Evolutionary conservation across 2,797 vertebrate species (phyloP), one percentile per base, ranked within the genome.

Genomic region (Geotrypetes seraphini): DNA sequence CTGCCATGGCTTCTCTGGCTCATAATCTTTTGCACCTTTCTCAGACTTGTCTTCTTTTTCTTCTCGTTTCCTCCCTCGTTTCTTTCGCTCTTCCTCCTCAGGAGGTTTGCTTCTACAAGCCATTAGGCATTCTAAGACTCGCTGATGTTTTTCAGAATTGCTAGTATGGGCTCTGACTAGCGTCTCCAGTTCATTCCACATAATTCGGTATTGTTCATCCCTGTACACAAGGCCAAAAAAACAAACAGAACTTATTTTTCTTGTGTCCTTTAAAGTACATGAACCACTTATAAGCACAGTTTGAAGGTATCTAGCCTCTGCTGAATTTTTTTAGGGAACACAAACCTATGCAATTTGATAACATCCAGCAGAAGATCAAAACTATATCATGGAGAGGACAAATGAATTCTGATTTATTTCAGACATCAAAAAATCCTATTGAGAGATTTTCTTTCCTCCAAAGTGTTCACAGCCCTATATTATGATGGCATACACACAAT

Each of bases 131-230:
- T 99, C 95, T 25, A 99, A 68, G 5, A 98, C 95, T 5, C 88
- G 78, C 31, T 96, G 91, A 69, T 99, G 96, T 37, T 87, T 81
- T 38, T 97, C 92, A 0, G 92, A 94, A 68, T 85, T 86, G 42
- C 52, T 78, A 1, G 91, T 72, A 32, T 99, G 96, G 1, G 92
- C 88, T 57, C 93, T 86, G 7, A 99, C 96, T 7, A 99, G 79
- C 0, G 93, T 96, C 66, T 99, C 96, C 73, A 99, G 55, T 65
- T 99, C 96, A n/a, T 97, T 99, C 95, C 96, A 99, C 96, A 99
- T 99, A 7, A 92, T 95, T 7, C 95, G 87, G 49, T 99, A 99
- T 56, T 99, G 96, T 27, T 99, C 96, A 5, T 99, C 96, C 45
- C 96, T 98, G 24, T 2, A 29, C 2, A 5, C 28, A 35, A 32